A percentile compares a stretch with the other conserved stretches of the same genome.
Evolutionary conservation across 2,888 invertebrate genomes (phyloP).

Genomic region (Oligia fasciuncula): DNA sequence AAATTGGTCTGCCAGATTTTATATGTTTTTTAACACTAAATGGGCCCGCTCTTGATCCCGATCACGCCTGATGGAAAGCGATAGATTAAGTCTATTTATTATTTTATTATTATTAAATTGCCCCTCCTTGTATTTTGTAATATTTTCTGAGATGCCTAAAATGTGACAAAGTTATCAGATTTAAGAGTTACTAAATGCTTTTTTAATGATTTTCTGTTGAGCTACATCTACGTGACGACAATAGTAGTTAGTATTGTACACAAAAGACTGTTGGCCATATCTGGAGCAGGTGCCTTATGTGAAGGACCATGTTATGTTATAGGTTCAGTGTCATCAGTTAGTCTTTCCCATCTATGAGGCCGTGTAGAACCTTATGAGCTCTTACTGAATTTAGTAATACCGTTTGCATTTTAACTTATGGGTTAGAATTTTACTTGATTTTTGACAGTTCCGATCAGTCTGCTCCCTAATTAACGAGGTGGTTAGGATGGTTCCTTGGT

Average conservation of each 20-base stretch:
- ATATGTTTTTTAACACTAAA: too few species aligned
- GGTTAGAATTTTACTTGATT: not conserved
- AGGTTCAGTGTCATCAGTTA: not conserved
- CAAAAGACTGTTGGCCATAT: not conserved
- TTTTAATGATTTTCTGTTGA: constrained; percentile 7
- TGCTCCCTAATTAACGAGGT: not conserved
- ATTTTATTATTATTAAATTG: too few species aligned
- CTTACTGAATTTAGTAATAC: not conserved
- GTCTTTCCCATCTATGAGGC: not conserved
- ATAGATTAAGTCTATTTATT: too few species aligned
- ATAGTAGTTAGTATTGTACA: not conserved
- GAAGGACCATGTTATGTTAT: not conserved
- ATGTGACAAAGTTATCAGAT: not conserved
- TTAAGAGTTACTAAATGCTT: not conserved
- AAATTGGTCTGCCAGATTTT: not conserved
- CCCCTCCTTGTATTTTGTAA: not conserved
- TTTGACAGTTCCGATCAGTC: too few species aligned
- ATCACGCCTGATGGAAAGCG: too few species aligned
- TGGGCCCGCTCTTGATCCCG: too few species aligned
- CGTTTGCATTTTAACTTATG: not conserved
- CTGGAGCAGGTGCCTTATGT: not conserved
- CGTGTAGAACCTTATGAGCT: not conserved
- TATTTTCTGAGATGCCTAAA: not conserved
- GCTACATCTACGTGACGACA: not conserved
- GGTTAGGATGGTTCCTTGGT: not conserved